phyloP scores from a whole-genome alignment of 1,140 invertebrate genomes.

The Chironomus tepperi region DNA sequence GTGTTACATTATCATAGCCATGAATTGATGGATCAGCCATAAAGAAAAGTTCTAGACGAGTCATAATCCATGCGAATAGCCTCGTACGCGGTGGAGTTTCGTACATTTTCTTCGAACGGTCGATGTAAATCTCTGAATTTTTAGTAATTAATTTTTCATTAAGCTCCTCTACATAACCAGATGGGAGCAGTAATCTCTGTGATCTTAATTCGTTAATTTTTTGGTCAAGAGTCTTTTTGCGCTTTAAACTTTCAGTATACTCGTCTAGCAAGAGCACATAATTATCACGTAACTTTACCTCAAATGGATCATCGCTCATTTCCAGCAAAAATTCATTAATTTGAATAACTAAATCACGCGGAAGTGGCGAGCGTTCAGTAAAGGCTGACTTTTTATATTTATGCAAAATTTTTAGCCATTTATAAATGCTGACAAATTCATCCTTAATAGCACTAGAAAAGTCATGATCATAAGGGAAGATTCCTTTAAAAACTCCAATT shows the following conservation, averaged over 20 bases:
- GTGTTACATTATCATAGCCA: slow-evolving; percentile 67
- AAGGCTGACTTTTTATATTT: slow-evolving; percentile 59
- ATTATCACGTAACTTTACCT: slow-evolving; percentile 91
- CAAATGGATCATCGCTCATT: slow-evolving; percentile 95
- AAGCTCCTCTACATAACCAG: slow-evolving; percentile 81
- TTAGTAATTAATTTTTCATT: slow-evolving; percentile 77
- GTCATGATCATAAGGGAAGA: slow-evolving; percentile 87
- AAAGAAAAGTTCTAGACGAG: slow-evolving; percentile 69
- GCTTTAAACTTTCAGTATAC: slow-evolving; percentile 87
- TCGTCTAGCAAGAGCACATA: slow-evolving; percentile 95
- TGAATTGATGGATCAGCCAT: slow-evolving; percentile 79
- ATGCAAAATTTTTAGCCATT: slow-evolving; percentile 84
- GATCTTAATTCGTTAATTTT: slow-evolving; percentile 62
- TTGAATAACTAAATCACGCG: slow-evolving; percentile 81
- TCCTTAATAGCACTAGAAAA: slow-evolving; percentile 90
- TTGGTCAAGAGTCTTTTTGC: slow-evolving; percentile 81
- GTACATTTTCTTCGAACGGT: slow-evolving; percentile 76
- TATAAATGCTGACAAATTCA: slow-evolving; percentile 80
- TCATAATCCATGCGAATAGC: slow-evolving; percentile 72
- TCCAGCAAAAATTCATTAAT: slow-evolving; percentile 80
- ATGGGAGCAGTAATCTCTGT: slow-evolving; percentile 70
- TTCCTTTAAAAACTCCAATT: slow-evolving; percentile 58
- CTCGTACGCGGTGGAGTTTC: slow-evolving; percentile 62
- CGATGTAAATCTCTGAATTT: slow-evolving; percentile 92
- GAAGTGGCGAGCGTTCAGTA: slow-evolving; percentile 56